Base-by-base conservation (phyloP, 2,113 vertebrate genomes). In the Harpagus bidentatus region DNA sequence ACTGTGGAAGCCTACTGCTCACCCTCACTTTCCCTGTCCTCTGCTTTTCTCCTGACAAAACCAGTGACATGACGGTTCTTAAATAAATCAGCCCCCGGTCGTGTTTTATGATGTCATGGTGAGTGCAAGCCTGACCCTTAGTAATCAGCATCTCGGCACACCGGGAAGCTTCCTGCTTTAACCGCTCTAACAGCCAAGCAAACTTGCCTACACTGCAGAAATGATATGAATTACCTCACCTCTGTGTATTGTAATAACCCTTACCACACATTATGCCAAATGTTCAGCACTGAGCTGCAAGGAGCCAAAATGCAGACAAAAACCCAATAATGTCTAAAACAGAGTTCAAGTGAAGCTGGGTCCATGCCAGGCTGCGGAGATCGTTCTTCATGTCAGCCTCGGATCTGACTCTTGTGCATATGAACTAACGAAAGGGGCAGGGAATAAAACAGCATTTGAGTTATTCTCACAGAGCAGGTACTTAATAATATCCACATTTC, bases 191-290 rank as follows among this genome's bases (percentile, higher is more conserved):
- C 95, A 92, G 93, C 93, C 86, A 83, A 74, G 92, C 87, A 89
- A 97, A 98, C 86, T 91, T 96, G 97, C 96, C 94, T 97, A 97
- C 90, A 17, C 90, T 92, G 96, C 97, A 97, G 95, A 97, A 98
- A 94, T 82, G 22, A 96, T 93, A 84, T 93, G 97, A 97, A 97
- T 98, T 97, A 98, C 97, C 95, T 98, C 97, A 97, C 97, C 96
- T 97, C 97, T 97, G 95, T 96, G 96, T 85, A 96, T 97, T 82
- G 4, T 97, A 98, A 98, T 76, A 97, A 94, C 94, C 91, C 95
- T 50, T 97, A 92, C 91, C 96, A 96, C 96, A 96, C 95, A 96
- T 97, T 93, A 93, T 98, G 97, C 95, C 96, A 97, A 97, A 97
- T 90, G 86, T 78, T 97, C 90, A 94, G 95, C 87, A 73, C 85